These are phyloP conservation scores for Arvicanthis niloticus DNA, from an alignment of 2,113 vertebrate genomes.

Conservation along the genomic window DNA sequence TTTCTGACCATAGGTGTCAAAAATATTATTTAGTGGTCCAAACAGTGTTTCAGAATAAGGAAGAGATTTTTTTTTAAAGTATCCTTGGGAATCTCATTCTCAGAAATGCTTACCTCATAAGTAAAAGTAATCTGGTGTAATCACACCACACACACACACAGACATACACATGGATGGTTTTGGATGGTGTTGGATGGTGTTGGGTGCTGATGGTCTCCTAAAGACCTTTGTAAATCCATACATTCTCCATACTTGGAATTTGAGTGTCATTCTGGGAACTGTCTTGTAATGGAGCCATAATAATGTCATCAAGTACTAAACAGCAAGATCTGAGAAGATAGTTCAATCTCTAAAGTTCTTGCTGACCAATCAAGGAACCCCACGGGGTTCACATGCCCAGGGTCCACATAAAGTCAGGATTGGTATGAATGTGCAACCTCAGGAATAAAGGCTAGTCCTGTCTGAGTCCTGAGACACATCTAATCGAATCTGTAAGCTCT, in stretches of 20 bases:
- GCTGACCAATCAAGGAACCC: background rate
- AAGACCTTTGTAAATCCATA: background rate
- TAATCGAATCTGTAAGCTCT: background rate
- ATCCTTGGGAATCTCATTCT: background rate
- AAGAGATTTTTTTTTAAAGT: conserved; percentile 4
- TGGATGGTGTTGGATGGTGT: background rate
- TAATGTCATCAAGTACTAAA: background rate
- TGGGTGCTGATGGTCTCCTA: background rate
- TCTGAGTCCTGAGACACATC: background rate
- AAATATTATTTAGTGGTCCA: background rate
- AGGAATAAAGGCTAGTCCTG: too few relatives aligned
- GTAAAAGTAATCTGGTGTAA: background rate
- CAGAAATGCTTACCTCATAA: background rate
- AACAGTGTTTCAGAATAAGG: background rate
- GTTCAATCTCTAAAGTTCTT: background rate
- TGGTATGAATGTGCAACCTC: background rate
- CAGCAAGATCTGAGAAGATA: background rate
- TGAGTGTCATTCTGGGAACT: background rate
- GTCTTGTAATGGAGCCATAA: background rate
- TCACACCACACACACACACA: too few relatives aligned
- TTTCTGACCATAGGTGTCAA: background rate
- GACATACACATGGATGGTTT: too few relatives aligned
- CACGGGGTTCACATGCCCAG: background rate
- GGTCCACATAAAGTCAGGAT: background rate
- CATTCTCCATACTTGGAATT: background rate